Evolutionary conservation across 2,113 vertebrate species (phyloP).

Genomic region (Tetrax tetrax): DNA sequence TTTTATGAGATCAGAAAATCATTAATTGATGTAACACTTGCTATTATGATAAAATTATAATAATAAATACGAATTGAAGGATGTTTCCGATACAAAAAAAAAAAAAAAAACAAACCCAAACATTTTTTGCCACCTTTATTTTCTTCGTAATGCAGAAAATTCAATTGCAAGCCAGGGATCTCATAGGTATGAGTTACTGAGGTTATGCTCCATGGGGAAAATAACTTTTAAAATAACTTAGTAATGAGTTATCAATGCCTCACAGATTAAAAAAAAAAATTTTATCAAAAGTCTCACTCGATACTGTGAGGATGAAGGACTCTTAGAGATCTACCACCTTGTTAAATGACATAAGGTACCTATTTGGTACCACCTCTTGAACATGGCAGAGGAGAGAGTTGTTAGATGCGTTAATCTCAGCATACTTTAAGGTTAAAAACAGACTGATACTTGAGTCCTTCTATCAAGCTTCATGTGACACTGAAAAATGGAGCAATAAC

Average conservation of each 20-base stretch:
- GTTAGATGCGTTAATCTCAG: neutral
- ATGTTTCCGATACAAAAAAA: neutral
- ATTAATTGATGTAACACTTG: neutral
- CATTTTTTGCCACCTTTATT: neutral
- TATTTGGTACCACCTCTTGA: neutral
- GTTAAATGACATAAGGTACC: neutral
- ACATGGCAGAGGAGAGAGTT: neutral
- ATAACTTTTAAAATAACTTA: neutral
- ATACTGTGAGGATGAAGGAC: neutral
- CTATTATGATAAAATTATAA: neutral
- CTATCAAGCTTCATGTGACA: neutral
- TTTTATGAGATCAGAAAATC: neutral
- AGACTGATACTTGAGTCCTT: neutral
- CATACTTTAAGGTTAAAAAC: neutral
- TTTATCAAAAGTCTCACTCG: neutral
- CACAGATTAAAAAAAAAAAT: neutral
- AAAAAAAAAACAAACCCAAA: too few relatives aligned
- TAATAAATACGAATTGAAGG: neutral
- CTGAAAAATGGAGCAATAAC: neutral
- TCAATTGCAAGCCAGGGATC: neutral
- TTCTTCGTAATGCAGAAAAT: neutral
- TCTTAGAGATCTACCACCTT: neutral
- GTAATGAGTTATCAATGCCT: neutral
- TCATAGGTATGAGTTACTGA: neutral
- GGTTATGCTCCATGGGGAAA: neutral